Base-by-base conservation (phyloP, 2,797 vertebrate species). In the Amblyraja radiata region DNA sequence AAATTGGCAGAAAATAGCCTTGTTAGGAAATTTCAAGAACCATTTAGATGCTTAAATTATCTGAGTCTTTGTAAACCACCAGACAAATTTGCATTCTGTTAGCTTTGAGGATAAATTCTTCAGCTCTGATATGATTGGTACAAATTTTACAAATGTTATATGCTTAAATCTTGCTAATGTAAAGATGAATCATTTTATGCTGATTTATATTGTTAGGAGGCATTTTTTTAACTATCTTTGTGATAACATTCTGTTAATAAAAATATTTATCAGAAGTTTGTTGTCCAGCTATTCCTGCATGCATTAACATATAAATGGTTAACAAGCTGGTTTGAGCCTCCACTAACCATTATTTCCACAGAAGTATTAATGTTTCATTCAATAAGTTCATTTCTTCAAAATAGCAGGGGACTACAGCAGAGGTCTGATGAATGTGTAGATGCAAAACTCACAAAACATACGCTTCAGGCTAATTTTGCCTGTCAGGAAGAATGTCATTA, bases 1-100 rank as follows among this genome's bases (percentile, higher is more conserved):
- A 68, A 68, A 36, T 88, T 88, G 84, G 36, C 84, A 65, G 84
- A 68, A 88, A 88, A 88, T 21, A 88, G 32, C n/a, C n/a, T 36
- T 88, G 63, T 32, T 88, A 36, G 61, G 6, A 7, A 21, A 68
- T 68, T 36, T n/a, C 5, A 68, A 88, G 63, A 68, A 88, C 14
- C 61, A 21, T 21, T 88, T 68, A 88, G n/a, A 68, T 88, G 83
- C 14, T 61, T 28, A 32, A 14, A 65, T 58, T 14, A 36, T 68
- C 61, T 88, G 6, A 88, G 18, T 88, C 28, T 36, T 1, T 68
- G 84, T 68, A 36, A 36, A 68, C 16, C 68, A 5, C 32, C 65
- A 18, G 16, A 88, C 68, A 68, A 32, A 68, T 65, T 18, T 68
- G 5, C 1, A 68, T 88, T 63, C 63, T 7, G 68, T 88, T 88